Conservation (phyloP, 2,797 vertebrate species). For the Peromyscus aztecus region DNA sequence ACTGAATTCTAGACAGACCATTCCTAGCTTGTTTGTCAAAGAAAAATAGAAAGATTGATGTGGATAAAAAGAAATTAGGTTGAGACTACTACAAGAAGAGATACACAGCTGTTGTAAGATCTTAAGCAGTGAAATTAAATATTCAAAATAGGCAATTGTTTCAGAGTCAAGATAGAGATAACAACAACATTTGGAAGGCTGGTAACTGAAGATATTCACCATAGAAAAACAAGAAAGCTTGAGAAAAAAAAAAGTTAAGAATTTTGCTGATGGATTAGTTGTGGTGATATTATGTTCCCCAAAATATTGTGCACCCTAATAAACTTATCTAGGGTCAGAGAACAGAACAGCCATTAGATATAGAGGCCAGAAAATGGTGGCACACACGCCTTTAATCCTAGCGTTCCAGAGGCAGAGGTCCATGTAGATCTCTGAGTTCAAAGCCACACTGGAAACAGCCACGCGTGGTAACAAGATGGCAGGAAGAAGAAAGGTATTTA, state of each 20-base stretch:
- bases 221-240: neutral
- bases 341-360: too few species aligned
- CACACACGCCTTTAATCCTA: too few species aligned
- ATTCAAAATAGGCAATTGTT: conserved; percentile 3
- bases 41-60: neutral
- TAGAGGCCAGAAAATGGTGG: too few species aligned
- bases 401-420: too few species aligned
- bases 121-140: neutral
- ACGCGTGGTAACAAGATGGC: too few species aligned
- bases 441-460: too few species aligned
- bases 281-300: too few species aligned
- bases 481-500: too few species aligned
- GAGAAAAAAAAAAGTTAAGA: neutral
- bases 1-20: neutral
- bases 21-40: neutral
- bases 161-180: neutral
- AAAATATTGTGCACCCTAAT: too few species aligned
- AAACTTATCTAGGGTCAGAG: too few species aligned
- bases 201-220: neutral
- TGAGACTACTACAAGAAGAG: neutral
- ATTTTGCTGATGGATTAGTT: neutral
- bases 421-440: too few species aligned
- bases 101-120: neutral
- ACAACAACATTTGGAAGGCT: neutral
- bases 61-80: neutral